Evolutionary conservation across 2,113 vertebrate genomes (phyloP).

Genomic region (Toxotes chatareus): DNA sequence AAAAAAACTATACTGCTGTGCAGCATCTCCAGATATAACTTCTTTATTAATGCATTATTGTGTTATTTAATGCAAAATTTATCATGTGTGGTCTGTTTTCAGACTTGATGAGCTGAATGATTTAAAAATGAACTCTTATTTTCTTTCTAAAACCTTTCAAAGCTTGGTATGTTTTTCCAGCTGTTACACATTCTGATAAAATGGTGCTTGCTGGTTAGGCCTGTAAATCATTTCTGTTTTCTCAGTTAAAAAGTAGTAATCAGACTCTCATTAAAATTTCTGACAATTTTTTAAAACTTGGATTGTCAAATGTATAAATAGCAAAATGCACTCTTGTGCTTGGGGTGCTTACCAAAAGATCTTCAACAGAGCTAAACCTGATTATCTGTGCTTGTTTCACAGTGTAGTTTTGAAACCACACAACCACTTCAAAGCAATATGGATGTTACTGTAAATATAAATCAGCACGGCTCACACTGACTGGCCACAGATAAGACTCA

Average conservation of each 20-base stretch:
- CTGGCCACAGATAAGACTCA: conserved; percentile 10
- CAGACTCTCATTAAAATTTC: conserved; percentile 58
- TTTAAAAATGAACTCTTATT: conserved; percentile 53
- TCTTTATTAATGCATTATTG: not conserved
- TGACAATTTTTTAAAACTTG: conserved; percentile 24
- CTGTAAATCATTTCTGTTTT: conserved; percentile 75
- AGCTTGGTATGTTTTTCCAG: conserved; percentile 69
- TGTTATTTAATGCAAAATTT: conserved; percentile 59
- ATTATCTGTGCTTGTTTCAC: conserved; percentile 19
- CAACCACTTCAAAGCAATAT: conserved; percentile 19
- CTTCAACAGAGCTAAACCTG: conserved; percentile 23
- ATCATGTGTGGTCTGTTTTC: conserved; percentile 58
- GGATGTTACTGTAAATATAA: not conserved
- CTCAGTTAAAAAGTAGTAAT: conserved; percentile 55
- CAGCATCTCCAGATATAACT: conserved; percentile 46
- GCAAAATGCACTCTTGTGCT: conserved; percentile 1
- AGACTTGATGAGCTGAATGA: conserved; percentile 48
- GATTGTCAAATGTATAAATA: conserved; percentile 48
- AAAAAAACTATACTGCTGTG: conserved; percentile 6
- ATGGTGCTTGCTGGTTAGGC: conserved; percentile 37
- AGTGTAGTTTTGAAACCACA: conserved; percentile 17
- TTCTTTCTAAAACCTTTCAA: conserved; percentile 48
- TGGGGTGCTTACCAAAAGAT: not conserved
- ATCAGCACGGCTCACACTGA: not conserved
- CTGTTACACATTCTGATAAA: conserved; percentile 57